Evolutionary conservation across 2,113 vertebrate genomes (phyloP), one percentile per base, ranked within the genome.

Genomic region (Connochaetes taurinus): DNA sequence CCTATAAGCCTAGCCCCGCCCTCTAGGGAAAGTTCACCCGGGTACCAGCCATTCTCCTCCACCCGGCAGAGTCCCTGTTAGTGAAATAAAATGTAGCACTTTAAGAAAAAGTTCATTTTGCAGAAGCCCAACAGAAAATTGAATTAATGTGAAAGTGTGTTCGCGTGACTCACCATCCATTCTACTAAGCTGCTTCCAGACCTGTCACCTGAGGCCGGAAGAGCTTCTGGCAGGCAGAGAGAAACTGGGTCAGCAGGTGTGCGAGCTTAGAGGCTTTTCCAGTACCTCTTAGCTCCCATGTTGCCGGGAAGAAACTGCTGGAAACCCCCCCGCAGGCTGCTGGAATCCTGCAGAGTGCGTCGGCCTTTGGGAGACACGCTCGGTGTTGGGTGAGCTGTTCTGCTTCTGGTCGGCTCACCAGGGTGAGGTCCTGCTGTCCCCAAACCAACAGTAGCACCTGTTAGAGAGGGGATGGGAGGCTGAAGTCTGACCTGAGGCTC

Each of bases 101-200:
- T 97, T 31, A 96, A 98, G 98, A 97, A 90, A 96, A 97, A 96
- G 97, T 92, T 98, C 94, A 87, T 97, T 98, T 96, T 98, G 91
- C 97, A 81, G 97, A 95, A 97, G 67, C 67, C 85, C 92, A 92
- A 52, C 67, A 10, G 76, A 88, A 31, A 97, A 95, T 98, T 97
- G 87, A 97, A 97, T 98, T 97, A 94, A 95, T 87, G 64, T 97
- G 96, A 91, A 97, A 97, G 14, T 47, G 33, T 47, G 83, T 97
- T 91, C 94, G 29, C 2, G 3, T 62, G 97, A 94, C 98, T 98
- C 96, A 93, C 92, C 94, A 92, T 88, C 93, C 89, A 36, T 96
- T 96, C 97, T 88, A 81, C 81, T 67, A 91, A 98, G 74, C 87
- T 62, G 95, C 97, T 96, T 85, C 97, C 93, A 97, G 91, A 87